Evolutionary conservation across 2,113 vertebrate genomes (phyloP).

Genomic region (Stigmatopora argus): DNA sequence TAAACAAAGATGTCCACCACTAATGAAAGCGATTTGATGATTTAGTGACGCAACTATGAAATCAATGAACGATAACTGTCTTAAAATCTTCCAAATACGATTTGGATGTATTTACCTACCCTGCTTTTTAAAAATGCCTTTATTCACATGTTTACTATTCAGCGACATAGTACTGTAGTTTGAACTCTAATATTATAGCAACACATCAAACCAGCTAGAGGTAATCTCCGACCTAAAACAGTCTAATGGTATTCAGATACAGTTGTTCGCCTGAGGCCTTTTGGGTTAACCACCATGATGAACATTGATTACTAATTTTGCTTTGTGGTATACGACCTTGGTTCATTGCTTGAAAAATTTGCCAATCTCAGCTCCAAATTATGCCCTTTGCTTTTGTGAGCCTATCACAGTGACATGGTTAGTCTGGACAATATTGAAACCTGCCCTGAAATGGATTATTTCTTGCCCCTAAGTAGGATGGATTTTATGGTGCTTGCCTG

Average conservation of each 20-base stretch:
- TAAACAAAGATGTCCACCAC: slow-evolving; percentile 61
- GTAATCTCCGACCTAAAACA: not conserved
- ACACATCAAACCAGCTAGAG: not conserved
- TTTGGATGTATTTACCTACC: slow-evolving; percentile 6
- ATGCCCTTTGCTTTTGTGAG: slow-evolving; percentile 55
- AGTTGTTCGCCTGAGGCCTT: slow-evolving; percentile 44
- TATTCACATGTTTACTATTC: slow-evolving; percentile 15
- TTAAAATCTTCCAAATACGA: not conserved
- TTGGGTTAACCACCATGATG: slow-evolving; percentile 59
- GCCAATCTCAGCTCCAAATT: slow-evolving; percentile 57
- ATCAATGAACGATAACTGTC: not conserved
- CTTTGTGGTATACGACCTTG: slow-evolving; percentile 57
- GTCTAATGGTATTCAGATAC: slow-evolving; percentile 32
- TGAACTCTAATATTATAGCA: slow-evolving; percentile 3
- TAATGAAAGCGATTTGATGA: slow-evolving; percentile 65
- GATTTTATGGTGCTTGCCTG: slow-evolving; percentile 68
- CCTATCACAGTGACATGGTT: slow-evolving; percentile 58
- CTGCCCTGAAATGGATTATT: slow-evolving; percentile 64
- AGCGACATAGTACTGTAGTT: not conserved
- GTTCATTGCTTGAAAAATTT: slow-evolving; percentile 53
- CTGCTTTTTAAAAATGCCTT: slow-evolving; percentile 3
- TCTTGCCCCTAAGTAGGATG: slow-evolving; percentile 68
- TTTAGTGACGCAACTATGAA: slow-evolving; percentile 37
- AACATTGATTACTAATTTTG: slow-evolving; percentile 64
- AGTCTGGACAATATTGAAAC: slow-evolving; percentile 71